Evolutionary conservation across 2,888 invertebrate genomes (phyloP).

Genomic region (Anoplius nigerrimus): DNA sequence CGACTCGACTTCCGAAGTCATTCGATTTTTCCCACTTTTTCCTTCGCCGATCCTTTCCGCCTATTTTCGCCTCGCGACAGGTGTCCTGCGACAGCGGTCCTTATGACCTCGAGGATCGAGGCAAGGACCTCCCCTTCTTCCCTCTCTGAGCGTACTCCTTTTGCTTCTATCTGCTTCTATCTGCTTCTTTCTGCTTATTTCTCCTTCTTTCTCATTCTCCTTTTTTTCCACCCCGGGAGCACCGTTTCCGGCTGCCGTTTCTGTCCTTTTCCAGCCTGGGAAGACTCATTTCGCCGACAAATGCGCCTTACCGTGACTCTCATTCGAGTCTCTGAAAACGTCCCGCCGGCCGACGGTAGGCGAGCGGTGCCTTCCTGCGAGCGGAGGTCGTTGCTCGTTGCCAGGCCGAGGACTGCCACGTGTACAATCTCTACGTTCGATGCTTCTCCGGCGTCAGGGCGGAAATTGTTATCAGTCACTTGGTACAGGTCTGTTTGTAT

Average conservation of each 20-base stretch:
- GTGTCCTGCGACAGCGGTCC: slow-evolving; percentile 37
- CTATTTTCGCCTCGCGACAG: slow-evolving; percentile 35
- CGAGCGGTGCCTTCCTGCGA: no score
- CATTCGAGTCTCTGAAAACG: slow-evolving; percentile 15
- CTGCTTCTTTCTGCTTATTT: neutral
- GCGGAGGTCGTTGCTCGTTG: slow-evolving; percentile 49
- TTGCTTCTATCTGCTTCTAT: neutral
- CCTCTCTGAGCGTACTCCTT: neutral
- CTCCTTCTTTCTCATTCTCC: slow-evolving; percentile 8
- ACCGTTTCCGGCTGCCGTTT: slow-evolving; percentile 41
- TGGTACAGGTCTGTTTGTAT: no score
- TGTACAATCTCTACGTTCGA: neutral
- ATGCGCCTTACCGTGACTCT: slow-evolving; percentile 33
- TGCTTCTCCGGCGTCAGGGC: no score
- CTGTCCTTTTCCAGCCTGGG: slow-evolving; percentile 7
- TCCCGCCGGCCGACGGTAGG: no score
- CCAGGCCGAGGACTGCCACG: slow-evolving; percentile 34
- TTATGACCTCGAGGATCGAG: slow-evolving; percentile 49
- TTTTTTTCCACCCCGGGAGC: slow-evolving; percentile 30
- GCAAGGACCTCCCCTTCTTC: slow-evolving; percentile 30
- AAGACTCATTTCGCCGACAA: slow-evolving; percentile 28
- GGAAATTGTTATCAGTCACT: no score
- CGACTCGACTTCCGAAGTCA: neutral
- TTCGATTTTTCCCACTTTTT: neutral
- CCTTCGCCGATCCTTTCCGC: neutral